Evolutionary conservation across 2,888 invertebrate species (phyloP).

Genomic region (Ashinkailepas kermadecensis): DNA sequence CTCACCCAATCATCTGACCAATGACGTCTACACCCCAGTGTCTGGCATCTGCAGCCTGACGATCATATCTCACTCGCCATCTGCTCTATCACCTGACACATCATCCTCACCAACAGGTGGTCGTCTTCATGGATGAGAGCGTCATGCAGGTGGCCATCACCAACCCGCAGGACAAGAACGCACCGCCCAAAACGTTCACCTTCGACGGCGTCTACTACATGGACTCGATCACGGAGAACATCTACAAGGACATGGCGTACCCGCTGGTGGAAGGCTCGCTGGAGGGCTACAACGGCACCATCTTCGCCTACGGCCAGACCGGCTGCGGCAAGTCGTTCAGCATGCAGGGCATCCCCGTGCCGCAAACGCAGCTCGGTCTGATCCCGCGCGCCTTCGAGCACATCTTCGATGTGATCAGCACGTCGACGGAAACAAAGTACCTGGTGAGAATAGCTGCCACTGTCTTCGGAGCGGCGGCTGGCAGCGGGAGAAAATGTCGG

Average conservation of each 20-base stretch:
- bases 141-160: constrained; percentile 50
- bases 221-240: constrained; percentile 68
- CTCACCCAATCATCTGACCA: too few relatives aligned
- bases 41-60: too few relatives aligned
- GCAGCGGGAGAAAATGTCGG: too few relatives aligned
- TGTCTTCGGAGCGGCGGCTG: too few relatives aligned
- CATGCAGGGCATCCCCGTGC: constrained; percentile 65
- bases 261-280: constrained; percentile 75
- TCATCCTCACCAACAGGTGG: constrained; percentile 46
- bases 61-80: too few relatives aligned
- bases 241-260: constrained; percentile 80
- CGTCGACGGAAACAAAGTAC: constrained; percentile 34
- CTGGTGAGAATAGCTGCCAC: constrained; percentile 23
- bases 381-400: constrained; percentile 68
- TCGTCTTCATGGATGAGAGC: constrained; percentile 56
- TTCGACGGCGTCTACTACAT: constrained; percentile 77
- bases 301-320: constrained; percentile 89
- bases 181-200: constrained; percentile 60
- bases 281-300: constrained; percentile 86
- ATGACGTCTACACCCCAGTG: too few relatives aligned
- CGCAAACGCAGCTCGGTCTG: constrained; percentile 46
- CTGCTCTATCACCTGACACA: too few relatives aligned
- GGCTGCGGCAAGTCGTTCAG: constrained; percentile 86
- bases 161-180: constrained; percentile 53
- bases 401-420: constrained; percentile 67